Evolutionary conservation across 2,113 vertebrate species (phyloP).

Genomic region (Dascyllus trimaculatus): DNA sequence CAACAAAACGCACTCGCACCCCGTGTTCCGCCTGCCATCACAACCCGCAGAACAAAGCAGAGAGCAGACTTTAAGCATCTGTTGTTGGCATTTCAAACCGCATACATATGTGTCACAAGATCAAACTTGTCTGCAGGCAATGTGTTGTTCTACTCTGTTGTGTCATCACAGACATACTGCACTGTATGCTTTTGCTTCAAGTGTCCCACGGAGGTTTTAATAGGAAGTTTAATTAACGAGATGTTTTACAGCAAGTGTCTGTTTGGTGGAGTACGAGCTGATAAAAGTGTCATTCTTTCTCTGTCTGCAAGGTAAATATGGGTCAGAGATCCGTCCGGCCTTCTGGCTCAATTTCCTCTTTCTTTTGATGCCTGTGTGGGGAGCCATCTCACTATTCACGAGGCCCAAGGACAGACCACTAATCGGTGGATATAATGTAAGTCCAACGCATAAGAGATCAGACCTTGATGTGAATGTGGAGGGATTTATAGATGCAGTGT

Average conservation of each 20-base stretch:
- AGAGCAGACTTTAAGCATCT: conserved; percentile 60
- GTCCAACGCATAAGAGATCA: conserved; percentile 24
- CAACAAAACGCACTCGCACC: conserved; percentile 37
- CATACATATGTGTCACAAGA: conserved; percentile 54
- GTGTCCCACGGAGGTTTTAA: conserved; percentile 15
- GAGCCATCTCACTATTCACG: conserved; percentile 82
- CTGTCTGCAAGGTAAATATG: conserved; percentile 88
- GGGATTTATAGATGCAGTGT: background rate
- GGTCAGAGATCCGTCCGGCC: conserved; percentile 87
- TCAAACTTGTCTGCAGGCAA: conserved; percentile 40
- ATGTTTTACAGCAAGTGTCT: conserved; percentile 15
- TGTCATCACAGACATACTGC: conserved; percentile 10
- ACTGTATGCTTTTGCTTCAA: conserved; percentile 16
- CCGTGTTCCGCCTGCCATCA: conserved; percentile 19
- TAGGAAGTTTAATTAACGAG: conserved; percentile 4
- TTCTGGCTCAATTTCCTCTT: conserved; percentile 91
- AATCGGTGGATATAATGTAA: conserved; percentile 83
- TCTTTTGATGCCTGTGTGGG: conserved; percentile 86
- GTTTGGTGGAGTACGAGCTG: background rate
- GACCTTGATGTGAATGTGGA: conserved; percentile 5
- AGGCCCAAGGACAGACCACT: conserved; percentile 73
- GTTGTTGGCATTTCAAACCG: conserved; percentile 62
- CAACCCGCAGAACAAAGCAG: conserved; percentile 61
- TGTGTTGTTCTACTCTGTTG: conserved; percentile 36
- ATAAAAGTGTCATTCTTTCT: conserved; percentile 20